Percentiles rank a stretch among this genome's conserved stretches.
phyloP scores from a whole-genome alignment of 2,888 invertebrate genomes.

The Microchrysa polita region DNA sequence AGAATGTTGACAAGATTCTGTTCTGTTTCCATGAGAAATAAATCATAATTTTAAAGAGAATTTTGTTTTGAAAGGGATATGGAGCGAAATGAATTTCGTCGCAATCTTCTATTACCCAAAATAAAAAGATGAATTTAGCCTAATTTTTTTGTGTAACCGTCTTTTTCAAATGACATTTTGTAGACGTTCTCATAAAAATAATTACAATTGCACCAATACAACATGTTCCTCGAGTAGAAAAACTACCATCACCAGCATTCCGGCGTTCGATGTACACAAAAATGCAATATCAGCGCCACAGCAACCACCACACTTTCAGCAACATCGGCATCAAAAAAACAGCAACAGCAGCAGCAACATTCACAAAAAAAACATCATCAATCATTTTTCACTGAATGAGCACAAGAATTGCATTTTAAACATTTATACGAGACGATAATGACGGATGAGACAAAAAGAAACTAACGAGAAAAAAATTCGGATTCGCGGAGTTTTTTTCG shows the following conservation, averaged over 20 bases:
- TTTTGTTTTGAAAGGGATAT: too few species aligned
- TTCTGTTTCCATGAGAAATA: too few species aligned
- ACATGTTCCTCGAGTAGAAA: constrained; percentile 4
- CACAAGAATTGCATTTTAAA: constrained; percentile 40
- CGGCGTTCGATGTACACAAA: too few species aligned
- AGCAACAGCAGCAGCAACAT: constrained; percentile 15
- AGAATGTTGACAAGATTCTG: too few species aligned
- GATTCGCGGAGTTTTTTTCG: neutral
- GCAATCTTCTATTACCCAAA: too few species aligned
- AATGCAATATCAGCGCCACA: neutral
- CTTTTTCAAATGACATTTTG: too few species aligned
- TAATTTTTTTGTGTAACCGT: too few species aligned
- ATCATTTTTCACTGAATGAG: constrained; percentile 9
- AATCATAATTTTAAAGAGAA: too few species aligned
- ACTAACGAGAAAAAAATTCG: neutral
- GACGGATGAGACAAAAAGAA: too few species aligned
- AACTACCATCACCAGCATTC: neutral
- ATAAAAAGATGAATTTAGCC: too few species aligned
- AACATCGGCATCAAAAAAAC: constrained; percentile 20
- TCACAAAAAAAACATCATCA: neutral
- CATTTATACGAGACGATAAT: constrained; percentile 1
- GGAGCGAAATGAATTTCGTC: too few species aligned
- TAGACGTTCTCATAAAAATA: too few species aligned
- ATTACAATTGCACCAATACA: constrained; percentile 32
- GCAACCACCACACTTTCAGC: constrained; percentile 1